These are phyloP conservation scores for Pagrus major DNA, from an alignment of 2,113 vertebrate species.

Conservation along the genomic window DNA sequence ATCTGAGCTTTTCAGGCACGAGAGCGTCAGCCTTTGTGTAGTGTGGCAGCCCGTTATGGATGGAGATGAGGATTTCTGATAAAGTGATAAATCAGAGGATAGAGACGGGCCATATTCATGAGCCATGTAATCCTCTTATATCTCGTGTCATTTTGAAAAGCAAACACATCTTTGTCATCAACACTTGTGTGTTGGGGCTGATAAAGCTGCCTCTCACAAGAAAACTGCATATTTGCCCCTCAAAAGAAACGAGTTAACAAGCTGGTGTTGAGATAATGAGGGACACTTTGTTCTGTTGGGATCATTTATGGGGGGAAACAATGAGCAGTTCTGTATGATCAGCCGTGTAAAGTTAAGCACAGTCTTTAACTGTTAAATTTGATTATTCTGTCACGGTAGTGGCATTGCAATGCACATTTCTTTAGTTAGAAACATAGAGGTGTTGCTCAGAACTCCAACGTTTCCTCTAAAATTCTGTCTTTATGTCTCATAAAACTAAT, in stretches of 20 bases:
- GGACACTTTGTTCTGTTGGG: neutral
- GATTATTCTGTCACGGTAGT: neutral
- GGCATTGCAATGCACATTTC: neutral
- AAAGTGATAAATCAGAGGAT: constrained; percentile 60
- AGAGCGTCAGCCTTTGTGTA: constrained; percentile 54
- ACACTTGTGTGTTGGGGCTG: constrained; percentile 26
- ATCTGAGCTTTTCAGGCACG: constrained; percentile 44
- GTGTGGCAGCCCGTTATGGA: constrained; percentile 45
- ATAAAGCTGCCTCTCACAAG: constrained; percentile 13
- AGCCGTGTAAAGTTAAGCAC: neutral
- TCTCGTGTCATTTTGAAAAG: constrained; percentile 51
- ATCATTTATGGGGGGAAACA: neutral
- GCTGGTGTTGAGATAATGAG: neutral
- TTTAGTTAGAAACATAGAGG: neutral
- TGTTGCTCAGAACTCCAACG: neutral
- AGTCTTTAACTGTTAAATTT: neutral
- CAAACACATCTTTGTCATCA: constrained; percentile 58
- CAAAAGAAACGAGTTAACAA: neutral
- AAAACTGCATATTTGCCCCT: neutral
- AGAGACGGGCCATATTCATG: constrained; percentile 54
- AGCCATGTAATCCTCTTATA: constrained; percentile 70
- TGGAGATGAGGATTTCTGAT: constrained; percentile 52
- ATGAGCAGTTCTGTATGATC: neutral
- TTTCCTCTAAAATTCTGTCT: neutral
- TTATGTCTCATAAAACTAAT: neutral